A percentile compares a stretch with the other conserved stretches of the same genome.
Evolutionary conservation across 2,888 invertebrate genomes (phyloP).

Genomic region (Loripinus fragilis): DNA sequence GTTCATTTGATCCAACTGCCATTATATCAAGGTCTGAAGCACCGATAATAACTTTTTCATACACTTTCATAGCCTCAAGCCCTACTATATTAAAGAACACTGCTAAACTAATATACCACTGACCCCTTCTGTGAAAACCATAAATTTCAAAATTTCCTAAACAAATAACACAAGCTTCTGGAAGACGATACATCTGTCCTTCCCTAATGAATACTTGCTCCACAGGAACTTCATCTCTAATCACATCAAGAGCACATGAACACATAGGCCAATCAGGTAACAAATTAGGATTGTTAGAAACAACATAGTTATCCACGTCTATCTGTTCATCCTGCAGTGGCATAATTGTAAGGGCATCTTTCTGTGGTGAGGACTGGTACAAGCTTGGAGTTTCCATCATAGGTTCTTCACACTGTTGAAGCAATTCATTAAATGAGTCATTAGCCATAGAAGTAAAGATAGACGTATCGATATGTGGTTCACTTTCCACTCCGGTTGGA

Average conservation of each 20-base stretch:
- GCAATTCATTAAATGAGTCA: background rate
- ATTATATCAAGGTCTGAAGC: background rate
- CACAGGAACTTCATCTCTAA: slow-evolving; percentile 30
- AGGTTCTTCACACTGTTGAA: slow-evolving; percentile 9
- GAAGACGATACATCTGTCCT: slow-evolving; percentile 43
- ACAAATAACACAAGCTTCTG: slow-evolving; percentile 23
- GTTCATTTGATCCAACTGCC: slow-evolving; percentile 22
- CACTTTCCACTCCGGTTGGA: background rate
- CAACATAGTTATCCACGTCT: background rate
- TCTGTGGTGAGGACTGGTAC: background rate
- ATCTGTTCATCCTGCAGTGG: background rate
- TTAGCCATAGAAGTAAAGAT: background rate
- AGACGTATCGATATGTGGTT: background rate
- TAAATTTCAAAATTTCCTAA: slow-evolving; percentile 35
- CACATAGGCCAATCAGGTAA: slow-evolving; percentile 17
- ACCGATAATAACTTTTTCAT: slow-evolving; percentile 12
- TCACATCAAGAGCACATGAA: background rate
- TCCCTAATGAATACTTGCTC: slow-evolving; percentile 42
- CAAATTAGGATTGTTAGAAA: background rate
- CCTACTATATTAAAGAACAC: slow-evolving; percentile 15
- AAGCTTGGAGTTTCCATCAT: background rate
- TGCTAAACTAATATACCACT: slow-evolving; percentile 27
- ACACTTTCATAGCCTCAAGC: background rate
- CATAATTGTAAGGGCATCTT: background rate
- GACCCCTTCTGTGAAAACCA: slow-evolving; percentile 27